Evolutionary conservation across 2,113 vertebrate genomes (phyloP).

Genomic region (Neodontobutis hainanensis): DNA sequence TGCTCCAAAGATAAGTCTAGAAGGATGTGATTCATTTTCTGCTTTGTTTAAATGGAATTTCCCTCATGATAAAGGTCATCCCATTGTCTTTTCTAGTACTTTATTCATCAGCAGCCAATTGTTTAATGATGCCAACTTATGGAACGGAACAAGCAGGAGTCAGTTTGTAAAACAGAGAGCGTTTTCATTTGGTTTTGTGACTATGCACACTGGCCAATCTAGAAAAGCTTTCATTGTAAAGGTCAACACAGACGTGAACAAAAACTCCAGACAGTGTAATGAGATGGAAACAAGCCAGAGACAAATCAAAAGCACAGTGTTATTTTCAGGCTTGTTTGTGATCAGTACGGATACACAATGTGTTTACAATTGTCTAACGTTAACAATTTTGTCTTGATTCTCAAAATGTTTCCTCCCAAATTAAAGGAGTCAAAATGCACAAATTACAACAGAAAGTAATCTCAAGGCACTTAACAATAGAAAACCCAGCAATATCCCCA

Average conservation of each 20-base stretch:
- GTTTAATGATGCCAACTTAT: slow-evolving; percentile 1
- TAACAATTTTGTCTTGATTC: neutral
- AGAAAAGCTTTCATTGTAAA: neutral
- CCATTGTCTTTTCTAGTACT: slow-evolving; percentile 27
- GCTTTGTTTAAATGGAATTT: slow-evolving; percentile 29
- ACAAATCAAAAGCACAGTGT: neutral
- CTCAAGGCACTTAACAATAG: too few species aligned
- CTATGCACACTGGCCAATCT: neutral
- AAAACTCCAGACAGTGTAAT: neutral
- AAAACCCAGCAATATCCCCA: too few species aligned
- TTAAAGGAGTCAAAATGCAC: too few species aligned
- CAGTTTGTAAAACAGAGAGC: slow-evolving; percentile 5
- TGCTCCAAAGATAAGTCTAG: slow-evolving; percentile 37
- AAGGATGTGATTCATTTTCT: slow-evolving; percentile 18
- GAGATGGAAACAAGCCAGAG: neutral
- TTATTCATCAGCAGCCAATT: slow-evolving; percentile 7
- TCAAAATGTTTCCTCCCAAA: too few species aligned
- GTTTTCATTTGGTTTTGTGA: neutral
- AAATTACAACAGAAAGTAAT: too few species aligned
- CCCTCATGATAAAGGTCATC: slow-evolving; percentile 38
- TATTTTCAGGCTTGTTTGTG: neutral
- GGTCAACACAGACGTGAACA: neutral
- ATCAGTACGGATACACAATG: neutral
- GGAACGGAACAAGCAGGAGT: neutral
- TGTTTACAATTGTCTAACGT: neutral